Conservation (phyloP, 1,140 invertebrate species). For the Drosophila obscura region DNA sequence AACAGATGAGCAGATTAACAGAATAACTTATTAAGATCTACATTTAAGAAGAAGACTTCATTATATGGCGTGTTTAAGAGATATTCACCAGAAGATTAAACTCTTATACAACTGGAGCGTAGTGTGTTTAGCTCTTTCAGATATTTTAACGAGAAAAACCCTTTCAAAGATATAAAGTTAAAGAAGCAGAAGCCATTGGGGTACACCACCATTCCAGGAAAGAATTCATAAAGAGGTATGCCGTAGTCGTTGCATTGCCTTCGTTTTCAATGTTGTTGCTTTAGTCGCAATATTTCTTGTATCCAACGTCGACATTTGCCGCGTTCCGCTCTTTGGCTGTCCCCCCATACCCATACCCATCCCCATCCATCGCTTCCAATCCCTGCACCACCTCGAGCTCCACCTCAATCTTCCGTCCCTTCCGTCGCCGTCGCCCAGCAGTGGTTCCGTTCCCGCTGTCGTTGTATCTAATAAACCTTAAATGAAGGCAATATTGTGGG, state of each 20-base stretch:
- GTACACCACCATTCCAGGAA: too few relatives aligned
- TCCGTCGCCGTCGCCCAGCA: constrained; percentile 4
- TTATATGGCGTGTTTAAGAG: too few relatives aligned
- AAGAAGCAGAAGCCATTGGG: too few relatives aligned
- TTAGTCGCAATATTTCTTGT: constrained; percentile 71
- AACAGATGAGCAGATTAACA: too few relatives aligned
- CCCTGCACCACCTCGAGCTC: constrained; percentile 4
- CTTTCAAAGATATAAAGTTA: background rate
- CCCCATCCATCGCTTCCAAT: constrained; percentile 4
- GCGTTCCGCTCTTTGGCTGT: constrained; percentile 69
- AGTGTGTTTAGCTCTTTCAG: too few relatives aligned
- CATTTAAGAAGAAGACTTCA: too few relatives aligned
- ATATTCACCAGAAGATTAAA: too few relatives aligned
- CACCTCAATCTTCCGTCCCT: constrained; percentile 9
- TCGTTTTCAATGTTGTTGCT: constrained; percentile 23
- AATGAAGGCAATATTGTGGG: constrained; percentile 84
- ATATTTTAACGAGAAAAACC: background rate
- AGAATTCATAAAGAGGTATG: background rate
- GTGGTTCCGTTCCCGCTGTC: constrained; percentile 28
- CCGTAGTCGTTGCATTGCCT: constrained; percentile 1
- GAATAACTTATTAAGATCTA: too few relatives aligned
- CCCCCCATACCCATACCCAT: background rate
- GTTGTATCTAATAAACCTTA: constrained; percentile 83
- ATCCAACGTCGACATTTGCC: constrained; percentile 49
- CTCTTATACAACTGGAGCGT: too few relatives aligned